phyloP scores from a whole-genome alignment of 1,140 invertebrate genomes.

The Druon quercuslanigerum region DNA sequence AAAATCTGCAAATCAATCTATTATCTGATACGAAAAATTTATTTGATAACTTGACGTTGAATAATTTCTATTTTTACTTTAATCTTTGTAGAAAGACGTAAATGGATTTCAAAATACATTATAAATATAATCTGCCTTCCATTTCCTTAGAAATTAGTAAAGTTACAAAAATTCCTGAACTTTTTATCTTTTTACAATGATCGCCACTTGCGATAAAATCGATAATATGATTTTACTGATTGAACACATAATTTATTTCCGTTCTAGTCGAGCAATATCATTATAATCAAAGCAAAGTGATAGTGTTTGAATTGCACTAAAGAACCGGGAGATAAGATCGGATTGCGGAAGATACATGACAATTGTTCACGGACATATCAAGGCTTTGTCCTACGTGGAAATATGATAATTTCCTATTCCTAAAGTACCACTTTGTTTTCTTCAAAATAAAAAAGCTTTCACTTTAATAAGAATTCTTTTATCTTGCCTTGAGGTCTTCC shows the following conservation, averaged over 20 bases:
- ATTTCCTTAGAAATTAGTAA: not conserved
- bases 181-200: constrained; percentile 14
- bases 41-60: too few relatives aligned
- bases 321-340: constrained; percentile 7
- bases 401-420: not conserved
- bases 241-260: not conserved
- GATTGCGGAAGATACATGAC: constrained; percentile 2
- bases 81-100: too few relatives aligned
- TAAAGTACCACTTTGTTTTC: too few relatives aligned
- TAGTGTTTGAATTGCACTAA: not conserved
- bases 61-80: too few relatives aligned
- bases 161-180: not conserved
- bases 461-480: too few relatives aligned
- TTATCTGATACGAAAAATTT: too few relatives aligned
- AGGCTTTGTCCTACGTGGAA: not conserved
- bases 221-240: not conserved
- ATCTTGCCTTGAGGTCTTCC: too few relatives aligned
- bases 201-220: not conserved
- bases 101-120: not conserved
- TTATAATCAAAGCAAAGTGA: not conserved
- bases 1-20: too few relatives aligned
- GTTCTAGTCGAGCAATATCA: too few relatives aligned
- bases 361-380: not conserved
- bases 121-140: constrained; percentile 4
- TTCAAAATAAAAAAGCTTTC: too few relatives aligned